Evolutionary conservation across 2,113 vertebrate genomes (phyloP).

Genomic region (Otolemur garnettii): DNA sequence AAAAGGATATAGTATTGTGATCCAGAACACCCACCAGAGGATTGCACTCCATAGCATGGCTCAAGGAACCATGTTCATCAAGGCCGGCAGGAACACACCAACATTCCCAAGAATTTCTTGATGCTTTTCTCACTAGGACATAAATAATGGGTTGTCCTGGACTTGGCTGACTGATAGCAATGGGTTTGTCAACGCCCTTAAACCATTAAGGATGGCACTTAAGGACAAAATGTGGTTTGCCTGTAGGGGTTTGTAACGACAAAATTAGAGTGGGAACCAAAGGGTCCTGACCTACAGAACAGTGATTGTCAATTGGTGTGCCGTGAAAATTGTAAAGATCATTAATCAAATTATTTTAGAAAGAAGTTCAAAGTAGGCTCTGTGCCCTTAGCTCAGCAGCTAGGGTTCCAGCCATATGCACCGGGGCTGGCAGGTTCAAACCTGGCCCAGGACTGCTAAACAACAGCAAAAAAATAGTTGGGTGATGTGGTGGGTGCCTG

Average conservation of each 20-base stretch:
- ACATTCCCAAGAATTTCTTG: background rate
- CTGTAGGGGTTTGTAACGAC: background rate
- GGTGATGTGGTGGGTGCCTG: no score
- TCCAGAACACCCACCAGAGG: background rate
- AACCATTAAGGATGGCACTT: background rate
- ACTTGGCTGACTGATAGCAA: background rate
- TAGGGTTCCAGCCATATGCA: no score
- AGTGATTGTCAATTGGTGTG: no score
- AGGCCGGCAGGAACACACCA: background rate
- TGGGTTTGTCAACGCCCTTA: background rate
- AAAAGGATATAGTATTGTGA: background rate
- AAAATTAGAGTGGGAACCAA: background rate
- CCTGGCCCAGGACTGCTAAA: no score
- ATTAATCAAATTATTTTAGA: no score
- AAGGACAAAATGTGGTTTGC: background rate
- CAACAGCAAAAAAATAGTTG: no score
- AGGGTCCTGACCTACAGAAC: no score
- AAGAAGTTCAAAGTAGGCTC: no score
- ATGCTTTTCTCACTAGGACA: background rate
- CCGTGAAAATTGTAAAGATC: no score
- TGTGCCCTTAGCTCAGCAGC: no score
- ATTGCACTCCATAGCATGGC: background rate
- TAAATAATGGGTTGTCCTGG: background rate
- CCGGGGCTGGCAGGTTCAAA: no score
- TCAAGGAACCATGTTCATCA: background rate